Base-by-base conservation (phyloP, 2,888 invertebrate species). In the Tachina grossa region DNA sequence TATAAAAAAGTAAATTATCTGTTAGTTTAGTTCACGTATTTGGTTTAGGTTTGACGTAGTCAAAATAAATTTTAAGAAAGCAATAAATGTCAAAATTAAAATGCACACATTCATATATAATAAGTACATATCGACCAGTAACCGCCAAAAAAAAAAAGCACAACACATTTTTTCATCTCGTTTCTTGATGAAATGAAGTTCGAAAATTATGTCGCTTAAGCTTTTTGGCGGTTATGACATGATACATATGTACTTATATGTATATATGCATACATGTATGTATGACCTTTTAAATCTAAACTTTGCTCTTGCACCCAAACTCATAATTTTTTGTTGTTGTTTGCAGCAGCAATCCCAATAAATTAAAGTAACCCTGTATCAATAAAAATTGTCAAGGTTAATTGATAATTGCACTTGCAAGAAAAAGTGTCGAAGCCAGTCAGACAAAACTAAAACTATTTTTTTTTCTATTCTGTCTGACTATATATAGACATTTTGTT, bases 321-420 rank as follows among this genome's bases (percentile, higher is more conserved):
- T 45, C 11, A 39, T 2, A 47, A 11, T 43, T 66, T 59, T 22
- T 6, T 55, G 14, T 13, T 51, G 69, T 31, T 41, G n/a, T 49
- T 13, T 74, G 41, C 10, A n/a, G 22, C 57, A 41, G 47, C 14
- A 16, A 31, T 5, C 43, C 14, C 22, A 57, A 53, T 55, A 69
- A 82, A 82, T 76, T 79, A 69, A 82, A 61, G 55, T 76, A 81
- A 61, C 65, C 79, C 65, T 72, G 55, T 57, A 22, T 59, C 65
- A 51, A 57, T 77, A 61, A 5, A 61, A 63, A 51, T 68, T 71
- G 74, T 78, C 85, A 85, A 85, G 85, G 85, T 85, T 85, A 85
- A 85, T 82, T 85, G 74, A 81, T 78, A 82, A 78, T 82, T 85
- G 85, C 81, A 82, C 81, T 77, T 72, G n/a, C 13, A 72, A 41